Evolutionary conservation across 2,888 invertebrate genomes (phyloP).

Genomic region (Xanthia togata): DNA sequence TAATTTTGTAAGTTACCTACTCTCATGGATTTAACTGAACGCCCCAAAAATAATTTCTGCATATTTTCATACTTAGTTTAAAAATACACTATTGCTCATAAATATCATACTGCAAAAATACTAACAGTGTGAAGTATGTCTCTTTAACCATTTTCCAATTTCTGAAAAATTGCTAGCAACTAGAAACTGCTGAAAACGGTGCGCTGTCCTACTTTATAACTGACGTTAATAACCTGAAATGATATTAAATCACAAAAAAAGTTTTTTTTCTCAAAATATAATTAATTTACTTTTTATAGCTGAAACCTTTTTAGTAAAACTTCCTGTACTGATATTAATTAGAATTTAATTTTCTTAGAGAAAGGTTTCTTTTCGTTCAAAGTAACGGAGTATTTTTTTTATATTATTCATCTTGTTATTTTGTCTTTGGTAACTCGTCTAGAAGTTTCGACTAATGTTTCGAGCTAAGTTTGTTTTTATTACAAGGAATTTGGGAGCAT

Average conservation of each 20-base stretch:
- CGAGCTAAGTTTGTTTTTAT: slow-evolving; percentile 52
- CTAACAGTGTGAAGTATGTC: background rate
- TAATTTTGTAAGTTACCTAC: too few relatives aligned
- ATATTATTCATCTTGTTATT: slow-evolving; percentile 35
- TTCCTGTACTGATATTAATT: slow-evolving; percentile 37
- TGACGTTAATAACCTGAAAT: slow-evolving; percentile 12
- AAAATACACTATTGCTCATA: background rate
- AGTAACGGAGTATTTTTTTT: slow-evolving; percentile 27
- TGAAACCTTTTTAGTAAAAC: slow-evolving; percentile 45
- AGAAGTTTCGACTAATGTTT: slow-evolving; percentile 38
- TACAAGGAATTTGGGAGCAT: slow-evolving; percentile 45
- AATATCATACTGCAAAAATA: background rate
- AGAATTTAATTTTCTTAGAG: slow-evolving; percentile 32
- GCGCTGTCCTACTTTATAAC: background rate
- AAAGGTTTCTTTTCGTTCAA: background rate
- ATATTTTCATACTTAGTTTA: background rate
- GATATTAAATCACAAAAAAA: background rate
- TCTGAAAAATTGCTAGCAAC: background rate
- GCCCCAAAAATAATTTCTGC: too few relatives aligned
- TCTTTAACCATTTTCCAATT: background rate
- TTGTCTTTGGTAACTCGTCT: slow-evolving; percentile 16
- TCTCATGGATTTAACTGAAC: too few relatives aligned
- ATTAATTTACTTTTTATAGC: slow-evolving; percentile 37
- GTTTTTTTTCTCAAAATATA: background rate
- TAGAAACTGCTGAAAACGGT: background rate